These are phyloP conservation scores for Talpa occidentalis DNA, from an alignment of 2,113 vertebrate species.

Conservation along the genomic window DNA sequence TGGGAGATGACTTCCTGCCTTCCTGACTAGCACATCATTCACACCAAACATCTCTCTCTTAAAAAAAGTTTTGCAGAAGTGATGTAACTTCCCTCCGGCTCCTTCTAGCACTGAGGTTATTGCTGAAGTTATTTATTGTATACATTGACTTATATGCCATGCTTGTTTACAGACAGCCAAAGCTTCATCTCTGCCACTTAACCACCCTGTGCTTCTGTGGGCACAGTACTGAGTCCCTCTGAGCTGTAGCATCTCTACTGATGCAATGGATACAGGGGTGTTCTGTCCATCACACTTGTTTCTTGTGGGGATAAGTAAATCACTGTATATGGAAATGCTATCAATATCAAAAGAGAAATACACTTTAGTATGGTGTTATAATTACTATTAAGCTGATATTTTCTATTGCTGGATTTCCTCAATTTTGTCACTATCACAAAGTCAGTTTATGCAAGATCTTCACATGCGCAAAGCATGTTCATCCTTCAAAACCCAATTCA, in stretches of 20 bases:
- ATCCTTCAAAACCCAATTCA: background rate
- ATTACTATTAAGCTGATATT: background rate
- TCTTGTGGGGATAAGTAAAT: background rate
- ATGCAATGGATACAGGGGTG: background rate
- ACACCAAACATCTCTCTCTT: background rate
- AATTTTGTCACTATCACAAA: background rate
- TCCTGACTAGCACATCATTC: background rate
- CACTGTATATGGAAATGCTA: background rate
- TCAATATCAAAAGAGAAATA: background rate
- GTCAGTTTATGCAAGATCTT: background rate
- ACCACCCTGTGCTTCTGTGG: background rate
- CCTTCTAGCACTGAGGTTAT: background rate
- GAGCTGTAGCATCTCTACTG: background rate
- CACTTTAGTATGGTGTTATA: background rate
- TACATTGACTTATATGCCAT: background rate
- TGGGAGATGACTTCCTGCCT: background rate
- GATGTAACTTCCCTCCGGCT: background rate
- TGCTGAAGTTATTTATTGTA: background rate
- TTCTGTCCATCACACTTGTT: background rate
- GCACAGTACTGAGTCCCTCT: background rate
- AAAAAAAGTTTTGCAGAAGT: background rate
- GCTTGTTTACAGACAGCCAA: background rate
- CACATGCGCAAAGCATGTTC: rapidly evolving
- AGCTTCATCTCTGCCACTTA: background rate
- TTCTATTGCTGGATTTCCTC: background rate